Percentiles rank a stretch among this genome's conserved stretches.
Conservation (phyloP, 2,797 vertebrate genomes). For the Leontocebus nigricollis region DNA sequence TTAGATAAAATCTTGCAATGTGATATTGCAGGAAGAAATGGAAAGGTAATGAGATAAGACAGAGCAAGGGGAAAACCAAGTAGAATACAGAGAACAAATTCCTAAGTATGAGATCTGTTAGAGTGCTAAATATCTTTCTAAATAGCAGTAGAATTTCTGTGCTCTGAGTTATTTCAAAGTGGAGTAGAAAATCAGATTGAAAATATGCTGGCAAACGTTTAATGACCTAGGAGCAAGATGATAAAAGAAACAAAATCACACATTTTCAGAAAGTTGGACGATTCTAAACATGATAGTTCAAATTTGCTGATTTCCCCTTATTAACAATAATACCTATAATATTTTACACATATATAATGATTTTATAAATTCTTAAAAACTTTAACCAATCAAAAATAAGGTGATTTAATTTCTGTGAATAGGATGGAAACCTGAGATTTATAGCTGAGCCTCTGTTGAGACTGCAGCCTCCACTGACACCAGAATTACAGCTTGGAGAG, state of each 20-base stretch:
- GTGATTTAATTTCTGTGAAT: not conserved
- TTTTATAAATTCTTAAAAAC: not conserved
- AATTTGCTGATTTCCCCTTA: not conserved
- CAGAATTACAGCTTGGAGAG: not conserved
- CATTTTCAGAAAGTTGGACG: not conserved
- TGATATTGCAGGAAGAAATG: not conserved
- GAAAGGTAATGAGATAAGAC: slow-evolving; percentile 16
- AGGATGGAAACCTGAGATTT: not conserved
- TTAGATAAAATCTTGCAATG: not conserved
- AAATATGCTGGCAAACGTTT: not conserved
- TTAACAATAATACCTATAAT: not conserved
- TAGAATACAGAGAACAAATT: not conserved
- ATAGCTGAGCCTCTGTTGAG: not conserved
- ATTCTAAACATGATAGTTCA: not conserved
- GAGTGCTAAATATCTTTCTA: not conserved
- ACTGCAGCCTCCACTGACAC: accelerated
- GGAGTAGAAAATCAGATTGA: not conserved
- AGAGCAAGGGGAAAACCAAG: not conserved
- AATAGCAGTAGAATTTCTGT: not conserved
- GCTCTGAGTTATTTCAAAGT: not conserved
- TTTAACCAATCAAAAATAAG: not conserved
- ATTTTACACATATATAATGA: not conserved
- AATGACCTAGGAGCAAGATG: not conserved
- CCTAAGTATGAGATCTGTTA: not conserved
- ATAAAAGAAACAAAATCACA: not conserved